phyloP scores from a whole-genome alignment of 2,113 vertebrate genomes.

The Myotis davidii region DNA sequence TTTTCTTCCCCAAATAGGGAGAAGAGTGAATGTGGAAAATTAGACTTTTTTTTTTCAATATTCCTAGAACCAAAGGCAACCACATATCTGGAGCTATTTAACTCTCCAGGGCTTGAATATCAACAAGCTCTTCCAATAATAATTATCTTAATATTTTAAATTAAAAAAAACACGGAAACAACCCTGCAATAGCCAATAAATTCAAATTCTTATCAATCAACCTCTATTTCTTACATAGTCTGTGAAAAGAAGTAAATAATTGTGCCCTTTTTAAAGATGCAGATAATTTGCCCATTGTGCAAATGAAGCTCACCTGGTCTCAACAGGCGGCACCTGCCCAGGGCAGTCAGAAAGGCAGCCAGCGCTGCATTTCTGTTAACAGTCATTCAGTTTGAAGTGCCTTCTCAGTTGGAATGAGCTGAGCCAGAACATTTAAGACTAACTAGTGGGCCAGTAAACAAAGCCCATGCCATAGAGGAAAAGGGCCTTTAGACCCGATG shows the following conservation, averaged over 20 bases:
- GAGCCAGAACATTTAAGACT: background rate
- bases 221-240: background rate
- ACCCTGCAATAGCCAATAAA: background rate
- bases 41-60: background rate
- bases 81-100: background rate
- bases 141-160: slow-evolving; percentile 2
- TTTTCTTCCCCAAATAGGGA: slow-evolving; percentile 14
- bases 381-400: background rate
- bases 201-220: background rate
- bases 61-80: background rate
- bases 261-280: background rate
- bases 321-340: too few relatives aligned
- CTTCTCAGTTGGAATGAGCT: background rate
- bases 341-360: background rate
- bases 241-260: background rate
- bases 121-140: background rate
- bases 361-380: too few relatives aligned
- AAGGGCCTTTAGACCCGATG: background rate
- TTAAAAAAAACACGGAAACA: background rate
- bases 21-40: background rate
- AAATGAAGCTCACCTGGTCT: background rate
- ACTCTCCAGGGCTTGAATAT: background rate
- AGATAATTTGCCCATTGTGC: background rate
- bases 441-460: background rate
- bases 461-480: background rate